A percentile compares a stretch with the other conserved stretches of the same genome.
These are phyloP conservation scores for Polypedilum pembai DNA, from an alignment of 1,140 invertebrate species.

Conservation along the genomic window DNA sequence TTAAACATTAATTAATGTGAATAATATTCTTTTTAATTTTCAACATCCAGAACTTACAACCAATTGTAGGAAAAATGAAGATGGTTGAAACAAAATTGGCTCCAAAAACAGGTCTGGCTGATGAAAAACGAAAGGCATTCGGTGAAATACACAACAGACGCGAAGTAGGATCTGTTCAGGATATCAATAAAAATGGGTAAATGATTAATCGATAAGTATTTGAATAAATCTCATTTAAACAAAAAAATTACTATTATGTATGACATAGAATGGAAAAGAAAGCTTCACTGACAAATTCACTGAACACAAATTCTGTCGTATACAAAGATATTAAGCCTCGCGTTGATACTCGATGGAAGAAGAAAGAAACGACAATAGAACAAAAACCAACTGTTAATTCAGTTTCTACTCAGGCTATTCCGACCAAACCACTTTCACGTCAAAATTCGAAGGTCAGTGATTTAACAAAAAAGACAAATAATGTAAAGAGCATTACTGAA, in stretches of 20 bases:
- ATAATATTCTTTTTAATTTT: background rate
- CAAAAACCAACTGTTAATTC: constrained; percentile 29
- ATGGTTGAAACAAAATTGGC: background rate
- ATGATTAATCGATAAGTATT: too few relatives aligned
- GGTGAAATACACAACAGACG: background rate
- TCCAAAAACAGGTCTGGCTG: background rate
- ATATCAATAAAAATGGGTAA: background rate
- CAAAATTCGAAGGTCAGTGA: background rate
- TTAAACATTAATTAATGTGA: background rate
- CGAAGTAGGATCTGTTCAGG: background rate
- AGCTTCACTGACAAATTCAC: too few relatives aligned
- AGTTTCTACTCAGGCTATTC: background rate
- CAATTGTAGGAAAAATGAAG: background rate
- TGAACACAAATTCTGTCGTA: background rate
- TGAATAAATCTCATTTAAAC: too few relatives aligned
- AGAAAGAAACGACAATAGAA: constrained; percentile 33
- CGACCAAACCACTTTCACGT: background rate
- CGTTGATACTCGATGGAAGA: constrained; percentile 42
- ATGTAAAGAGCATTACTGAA: background rate
- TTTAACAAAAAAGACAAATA: background rate
- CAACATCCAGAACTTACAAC: background rate
- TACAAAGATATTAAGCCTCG: constrained; percentile 37
- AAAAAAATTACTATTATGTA: too few relatives aligned
- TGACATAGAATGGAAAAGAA: background rate
- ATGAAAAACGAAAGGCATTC: constrained; percentile 13